Evolutionary conservation across 1,140 invertebrate genomes (phyloP), one percentile per base, ranked within the genome.

Genomic region (Microplitis mediator): DNA sequence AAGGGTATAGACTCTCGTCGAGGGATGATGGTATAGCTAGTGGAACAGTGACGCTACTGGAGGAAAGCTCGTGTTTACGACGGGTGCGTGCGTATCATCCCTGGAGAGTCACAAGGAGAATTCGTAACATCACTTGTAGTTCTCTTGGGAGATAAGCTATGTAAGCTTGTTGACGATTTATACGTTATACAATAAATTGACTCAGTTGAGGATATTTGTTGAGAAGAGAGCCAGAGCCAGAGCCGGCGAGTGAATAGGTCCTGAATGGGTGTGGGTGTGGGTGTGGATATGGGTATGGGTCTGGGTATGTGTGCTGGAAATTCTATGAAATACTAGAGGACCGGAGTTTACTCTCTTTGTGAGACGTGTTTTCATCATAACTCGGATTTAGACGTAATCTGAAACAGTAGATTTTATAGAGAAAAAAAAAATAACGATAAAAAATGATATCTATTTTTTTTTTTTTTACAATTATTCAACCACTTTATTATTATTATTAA

Each of bases 91-190:
- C 62, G 36, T 39, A 66, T 51, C n/a, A 11, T 52, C 64, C 8
- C 39, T 8, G 31, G 64, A 31, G 39, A 31, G 23, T 66, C 64
- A 8, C 64, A 66, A 66, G 64, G 61, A 63, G 61, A 16, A 66
- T 50, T 31, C 36, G 64, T 51, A 34, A 66, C 45, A 52, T 66
- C 31, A 66, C 13, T 66, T 45, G 8, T 51, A 52, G 9, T 31
- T 66, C 64, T 32, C 39, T 51, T 45, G 16, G 39, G 64, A 13
- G 31, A 66, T n/a, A 50, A 66, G 16, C 23, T 52, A 31, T 34
- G 50, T 66, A 66, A 50, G 64, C 39, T 66, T 14, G 13, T n/a
- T 45, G 23, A 51, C 39, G 45, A 50, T 66, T 66, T 66, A 52
- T 66, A 45, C 13, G 61, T 51, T 45, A 64, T 39, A 35, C 62